Evolutionary conservation across 2,797 vertebrate species (phyloP).

Genomic region (Myotis myotis): DNA sequence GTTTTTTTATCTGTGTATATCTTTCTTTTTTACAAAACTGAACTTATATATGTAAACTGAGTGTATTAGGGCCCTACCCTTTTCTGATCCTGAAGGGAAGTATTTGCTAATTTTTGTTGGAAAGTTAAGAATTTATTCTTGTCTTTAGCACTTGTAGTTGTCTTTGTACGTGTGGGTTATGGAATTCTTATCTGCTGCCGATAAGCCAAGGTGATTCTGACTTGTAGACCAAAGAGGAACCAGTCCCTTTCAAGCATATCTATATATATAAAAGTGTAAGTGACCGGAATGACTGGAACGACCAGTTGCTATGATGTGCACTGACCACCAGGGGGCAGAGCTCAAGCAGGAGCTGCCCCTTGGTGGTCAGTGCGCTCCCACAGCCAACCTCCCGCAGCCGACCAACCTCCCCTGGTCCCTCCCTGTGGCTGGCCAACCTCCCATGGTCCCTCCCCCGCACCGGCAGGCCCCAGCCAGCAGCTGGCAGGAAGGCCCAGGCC

Average conservation of each 20-base stretch:
- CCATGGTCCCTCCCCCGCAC: too few relatives aligned
- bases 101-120: neutral
- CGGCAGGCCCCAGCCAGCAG: too few relatives aligned
- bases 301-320: too few relatives aligned
- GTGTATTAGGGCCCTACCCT: neutral
- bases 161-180: neutral
- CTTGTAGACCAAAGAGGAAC: neutral
- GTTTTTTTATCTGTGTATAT: neutral
- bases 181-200: neutral
- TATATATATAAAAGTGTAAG: too few relatives aligned
- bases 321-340: too few relatives aligned
- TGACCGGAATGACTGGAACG: too few relatives aligned
- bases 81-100: neutral
- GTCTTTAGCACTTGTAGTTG: neutral
- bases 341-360: too few relatives aligned
- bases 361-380: too few relatives aligned
- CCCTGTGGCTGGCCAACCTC: too few relatives aligned
- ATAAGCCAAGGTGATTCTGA: neutral
- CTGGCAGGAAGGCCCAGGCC: too few relatives aligned
- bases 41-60: neutral
- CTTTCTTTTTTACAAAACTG: neutral
- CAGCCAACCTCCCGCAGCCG: too few relatives aligned
- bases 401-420: too few relatives aligned
- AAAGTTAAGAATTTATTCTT: slow-evolving; percentile 20
- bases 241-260: neutral